Percentiles rank a stretch among this genome's conserved stretches.
Evolutionary conservation across 2,113 vertebrate genomes (phyloP).

Genomic region (Neoarius graeffei): DNA sequence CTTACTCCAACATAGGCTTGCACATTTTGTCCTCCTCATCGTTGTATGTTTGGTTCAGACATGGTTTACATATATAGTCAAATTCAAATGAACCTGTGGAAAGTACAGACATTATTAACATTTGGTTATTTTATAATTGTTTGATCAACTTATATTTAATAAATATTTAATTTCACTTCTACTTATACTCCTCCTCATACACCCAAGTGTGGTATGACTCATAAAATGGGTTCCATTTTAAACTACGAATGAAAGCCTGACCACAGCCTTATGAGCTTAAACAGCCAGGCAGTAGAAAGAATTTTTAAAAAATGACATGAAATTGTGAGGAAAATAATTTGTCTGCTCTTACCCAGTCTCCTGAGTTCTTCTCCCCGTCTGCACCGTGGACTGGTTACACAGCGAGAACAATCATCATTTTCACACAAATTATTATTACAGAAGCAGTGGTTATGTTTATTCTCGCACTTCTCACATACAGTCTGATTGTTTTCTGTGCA

Average conservation of each 20-base stretch:
- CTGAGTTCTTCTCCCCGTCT: slow-evolving; percentile 17
- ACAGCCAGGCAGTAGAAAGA: too few species aligned
- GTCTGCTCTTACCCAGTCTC: slow-evolving; percentile 10
- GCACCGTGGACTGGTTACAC: not conserved
- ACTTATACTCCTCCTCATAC: not conserved
- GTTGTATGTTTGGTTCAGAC: slow-evolving; percentile 37
- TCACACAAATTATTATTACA: not conserved
- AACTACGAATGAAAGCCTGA: not conserved
- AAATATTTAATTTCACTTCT: not conserved
- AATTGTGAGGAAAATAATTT: not conserved
- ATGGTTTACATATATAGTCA: slow-evolving; percentile 25
- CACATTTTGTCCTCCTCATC: slow-evolving; percentile 30
- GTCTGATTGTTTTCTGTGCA: not conserved
- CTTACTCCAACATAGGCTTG: slow-evolving; percentile 47
- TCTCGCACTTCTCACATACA: slow-evolving; percentile 21
- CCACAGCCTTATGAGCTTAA: not conserved
- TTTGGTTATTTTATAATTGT: not conserved
- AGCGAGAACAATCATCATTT: not conserved
- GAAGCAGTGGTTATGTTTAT: slow-evolving; percentile 4
- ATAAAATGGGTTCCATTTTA: not conserved
- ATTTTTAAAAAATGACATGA: not conserved
- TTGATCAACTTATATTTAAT: not conserved
- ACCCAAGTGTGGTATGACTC: not conserved
- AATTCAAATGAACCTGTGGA: slow-evolving; percentile 40
- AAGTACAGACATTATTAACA: not conserved